phyloP scores from a whole-genome alignment of 2,113 vertebrate genomes.

The Eptesicus fuscus region DNA sequence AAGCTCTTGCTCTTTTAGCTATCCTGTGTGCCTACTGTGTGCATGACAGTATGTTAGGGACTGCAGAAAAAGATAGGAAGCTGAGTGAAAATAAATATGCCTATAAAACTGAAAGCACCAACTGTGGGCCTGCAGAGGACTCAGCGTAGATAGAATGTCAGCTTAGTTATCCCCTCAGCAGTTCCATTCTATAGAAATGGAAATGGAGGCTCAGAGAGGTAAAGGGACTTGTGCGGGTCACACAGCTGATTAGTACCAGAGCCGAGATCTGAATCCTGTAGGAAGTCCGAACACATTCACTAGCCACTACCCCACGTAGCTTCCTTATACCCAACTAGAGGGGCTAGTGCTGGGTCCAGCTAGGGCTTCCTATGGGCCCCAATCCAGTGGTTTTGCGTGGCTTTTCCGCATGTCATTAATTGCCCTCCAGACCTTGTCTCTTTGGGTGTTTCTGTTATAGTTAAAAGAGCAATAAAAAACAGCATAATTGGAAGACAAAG shows the following conservation, averaged over 20 bases:
- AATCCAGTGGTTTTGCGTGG: neutral
- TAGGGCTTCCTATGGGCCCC: neutral
- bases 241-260: neutral
- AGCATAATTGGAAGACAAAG: conserved; percentile 75
- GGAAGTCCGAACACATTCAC: neutral
- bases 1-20: neutral
- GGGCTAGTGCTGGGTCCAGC: neutral
- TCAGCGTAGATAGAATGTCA: neutral
- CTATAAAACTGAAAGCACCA: neutral
- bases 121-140: too few relatives aligned
- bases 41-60: neutral
- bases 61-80: neutral
- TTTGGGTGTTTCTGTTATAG: conserved; percentile 45
- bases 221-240: neutral
- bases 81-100: neutral
- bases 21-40: neutral
- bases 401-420: conserved; percentile 55
- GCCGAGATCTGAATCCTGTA: neutral
- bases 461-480: conserved; percentile 75
- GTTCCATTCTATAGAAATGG: neutral
- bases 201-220: neutral
- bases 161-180: neutral
- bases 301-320: fast-evolving
- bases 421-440: conserved; percentile 57
- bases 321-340: neutral